These are phyloP conservation scores for Crossocerus cetratus DNA, from an alignment of 2,888 invertebrate genomes.

Conservation along the genomic window DNA sequence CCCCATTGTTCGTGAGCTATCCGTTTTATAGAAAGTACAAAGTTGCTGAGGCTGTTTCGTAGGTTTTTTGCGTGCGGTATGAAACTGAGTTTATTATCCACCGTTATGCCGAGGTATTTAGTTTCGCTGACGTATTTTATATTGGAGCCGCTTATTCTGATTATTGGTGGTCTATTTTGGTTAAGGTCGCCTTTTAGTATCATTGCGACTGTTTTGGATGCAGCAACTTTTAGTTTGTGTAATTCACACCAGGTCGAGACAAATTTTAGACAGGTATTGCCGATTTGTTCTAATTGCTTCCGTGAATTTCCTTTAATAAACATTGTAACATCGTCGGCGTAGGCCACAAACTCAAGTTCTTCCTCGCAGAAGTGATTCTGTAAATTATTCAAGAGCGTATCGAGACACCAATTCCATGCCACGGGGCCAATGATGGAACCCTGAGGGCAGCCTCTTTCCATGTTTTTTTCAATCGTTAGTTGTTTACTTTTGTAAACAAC, in stretches of 20 bases:
- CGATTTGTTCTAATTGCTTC: not conserved
- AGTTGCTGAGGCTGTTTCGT: not conserved
- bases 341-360: conserved; percentile 9
- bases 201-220: conserved; percentile 19
- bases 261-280: not conserved
- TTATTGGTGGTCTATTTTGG: not conserved
- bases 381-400: conserved; percentile 25
- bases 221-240: conserved; percentile 14
- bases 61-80: conserved; percentile 3
- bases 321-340: conserved; percentile 31
- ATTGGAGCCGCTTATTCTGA: not conserved
- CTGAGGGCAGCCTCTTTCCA: conserved; percentile 6
- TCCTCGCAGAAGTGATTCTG: not conserved
- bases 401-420: conserved; percentile 7
- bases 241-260: conserved; percentile 11
- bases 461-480: not conserved
- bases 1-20: conserved; percentile 20
- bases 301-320: conserved; percentile 20
- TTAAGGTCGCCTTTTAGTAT: conserved; percentile 16
- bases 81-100: conserved; percentile 20
- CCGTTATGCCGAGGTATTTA: conserved; percentile 19
- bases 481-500: not conserved
- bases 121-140: not conserved
- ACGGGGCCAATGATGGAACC: conserved; percentile 8
- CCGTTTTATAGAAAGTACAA: conserved; percentile 7